Evolutionary conservation across 2,888 invertebrate species (phyloP).

Genomic region (Epistrophe grossulariae): DNA sequence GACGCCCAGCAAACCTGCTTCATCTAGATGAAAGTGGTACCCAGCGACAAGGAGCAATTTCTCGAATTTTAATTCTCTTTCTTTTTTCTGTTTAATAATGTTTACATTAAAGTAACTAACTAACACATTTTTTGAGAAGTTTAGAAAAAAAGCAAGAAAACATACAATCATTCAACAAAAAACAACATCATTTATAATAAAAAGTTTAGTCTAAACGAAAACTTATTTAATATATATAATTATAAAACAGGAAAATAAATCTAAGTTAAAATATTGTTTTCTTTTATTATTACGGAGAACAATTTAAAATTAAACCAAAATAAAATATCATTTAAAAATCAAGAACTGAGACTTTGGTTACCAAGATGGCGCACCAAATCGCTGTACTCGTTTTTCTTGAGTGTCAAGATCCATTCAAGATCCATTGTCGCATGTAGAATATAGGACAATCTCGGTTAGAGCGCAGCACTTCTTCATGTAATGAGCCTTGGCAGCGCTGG

Average conservation of each 20-base stretch:
- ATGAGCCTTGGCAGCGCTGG: too few relatives aligned
- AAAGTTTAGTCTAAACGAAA: slow-evolving; percentile 64
- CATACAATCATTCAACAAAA: slow-evolving; percentile 31
- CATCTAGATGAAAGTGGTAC: too few relatives aligned
- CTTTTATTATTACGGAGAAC: slow-evolving; percentile 61
- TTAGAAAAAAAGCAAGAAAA: slow-evolving; percentile 1
- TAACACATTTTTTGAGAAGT: slow-evolving; percentile 36
- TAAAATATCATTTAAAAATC: neutral
- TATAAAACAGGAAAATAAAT: slow-evolving; percentile 63
- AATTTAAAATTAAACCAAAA: slow-evolving; percentile 8
- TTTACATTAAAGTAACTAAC: slow-evolving; percentile 38
- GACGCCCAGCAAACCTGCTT: too few relatives aligned
- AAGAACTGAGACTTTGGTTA: slow-evolving; percentile 79
- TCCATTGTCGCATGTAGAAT: slow-evolving; percentile 99
- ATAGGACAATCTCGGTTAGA: slow-evolving; percentile 99
- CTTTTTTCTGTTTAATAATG: slow-evolving; percentile 41
- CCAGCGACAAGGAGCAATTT: too few relatives aligned
- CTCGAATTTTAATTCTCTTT: slow-evolving; percentile 10
- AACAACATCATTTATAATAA: slow-evolving; percentile 61
- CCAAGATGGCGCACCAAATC: slow-evolving; percentile 92
- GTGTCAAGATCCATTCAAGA: slow-evolving; percentile 96
- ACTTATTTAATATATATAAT: slow-evolving; percentile 71
- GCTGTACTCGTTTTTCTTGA: slow-evolving; percentile 91
- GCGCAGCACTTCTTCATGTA: slow-evolving; percentile 99
- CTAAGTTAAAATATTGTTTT: slow-evolving; percentile 73